These are phyloP conservation scores for Parotocinclus haroldoi DNA, from an alignment of 2,797 vertebrate genomes.

Conservation along the genomic window DNA sequence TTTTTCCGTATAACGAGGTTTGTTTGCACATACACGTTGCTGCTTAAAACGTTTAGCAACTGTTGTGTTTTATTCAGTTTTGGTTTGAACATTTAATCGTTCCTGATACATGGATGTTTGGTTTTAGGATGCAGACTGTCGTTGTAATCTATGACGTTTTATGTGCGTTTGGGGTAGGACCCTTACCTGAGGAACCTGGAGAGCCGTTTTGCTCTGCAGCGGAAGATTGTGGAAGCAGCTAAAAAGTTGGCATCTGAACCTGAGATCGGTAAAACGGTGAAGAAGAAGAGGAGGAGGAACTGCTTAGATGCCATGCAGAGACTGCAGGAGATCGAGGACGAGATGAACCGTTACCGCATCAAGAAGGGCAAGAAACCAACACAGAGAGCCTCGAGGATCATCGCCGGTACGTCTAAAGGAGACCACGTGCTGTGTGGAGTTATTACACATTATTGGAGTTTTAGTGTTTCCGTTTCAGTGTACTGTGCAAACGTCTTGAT, in stretches of 20 bases:
- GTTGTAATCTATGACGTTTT: neutral
- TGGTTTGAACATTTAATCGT: too few species aligned
- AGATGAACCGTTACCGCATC: constrained; percentile 92
- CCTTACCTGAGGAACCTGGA: constrained; percentile 89
- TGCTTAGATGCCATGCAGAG: constrained; percentile 87
- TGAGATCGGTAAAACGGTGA: constrained; percentile 90
- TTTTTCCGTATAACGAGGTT: constrained; percentile 89
- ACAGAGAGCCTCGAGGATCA: constrained; percentile 79
- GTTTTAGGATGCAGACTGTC: too few species aligned
- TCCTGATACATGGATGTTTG: too few species aligned
- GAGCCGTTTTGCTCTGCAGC: constrained; percentile 92
- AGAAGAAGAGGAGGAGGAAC: constrained; percentile 91
- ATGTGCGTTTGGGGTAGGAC: constrained; percentile 70
- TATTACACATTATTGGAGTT: too few species aligned
- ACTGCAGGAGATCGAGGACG: constrained; percentile 92
- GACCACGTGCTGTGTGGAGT: neutral
- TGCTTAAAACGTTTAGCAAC: too few species aligned
- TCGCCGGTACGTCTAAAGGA: constrained; percentile 73
- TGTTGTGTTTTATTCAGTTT: too few species aligned
- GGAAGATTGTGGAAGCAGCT: constrained; percentile 92
- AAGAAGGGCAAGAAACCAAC: constrained; percentile 89
- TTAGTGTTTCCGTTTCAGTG: too few species aligned
- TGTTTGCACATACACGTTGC: too few species aligned
- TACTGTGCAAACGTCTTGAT: too few species aligned
- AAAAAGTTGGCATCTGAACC: constrained; percentile 89